A percentile compares a stretch with the other conserved stretches of the same genome.
These are phyloP conservation scores for Helicoverpa assulta DNA, from an alignment of 2,888 invertebrate genomes.

Conservation along the genomic window DNA sequence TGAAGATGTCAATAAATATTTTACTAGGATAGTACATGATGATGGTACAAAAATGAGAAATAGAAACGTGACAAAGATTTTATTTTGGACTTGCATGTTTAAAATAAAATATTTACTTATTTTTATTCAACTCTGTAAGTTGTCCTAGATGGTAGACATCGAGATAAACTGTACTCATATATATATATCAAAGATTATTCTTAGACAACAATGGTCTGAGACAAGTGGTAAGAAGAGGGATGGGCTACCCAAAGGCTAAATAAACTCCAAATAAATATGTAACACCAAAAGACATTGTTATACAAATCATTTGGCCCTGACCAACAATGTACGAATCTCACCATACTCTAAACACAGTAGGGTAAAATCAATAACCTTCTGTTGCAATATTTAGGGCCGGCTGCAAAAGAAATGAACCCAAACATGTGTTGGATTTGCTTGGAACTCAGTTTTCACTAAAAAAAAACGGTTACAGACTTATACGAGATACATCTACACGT, in stretches of 20 bases:
- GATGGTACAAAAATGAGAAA: no score
- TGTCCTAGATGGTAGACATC: neutral
- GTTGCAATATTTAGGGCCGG: constrained; percentile 2
- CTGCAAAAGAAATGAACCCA: neutral
- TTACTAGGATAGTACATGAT: no score
- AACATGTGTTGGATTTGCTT: neutral
- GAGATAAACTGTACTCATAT: neutral
- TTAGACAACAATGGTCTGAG: neutral
- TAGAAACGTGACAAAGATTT: no score
- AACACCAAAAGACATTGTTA: neutral
- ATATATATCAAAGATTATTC: neutral
- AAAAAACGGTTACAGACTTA: neutral
- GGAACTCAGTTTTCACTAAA: neutral
- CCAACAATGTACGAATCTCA: neutral
- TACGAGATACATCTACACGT: no score
- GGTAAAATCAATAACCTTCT: neutral
- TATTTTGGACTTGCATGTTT: no score
- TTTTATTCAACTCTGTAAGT: no score
- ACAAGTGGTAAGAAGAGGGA: neutral
- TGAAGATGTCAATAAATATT: no score
- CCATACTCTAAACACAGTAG: neutral
- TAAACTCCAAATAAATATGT: neutral
- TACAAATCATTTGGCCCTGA: neutral
- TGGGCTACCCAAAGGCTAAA: neutral
- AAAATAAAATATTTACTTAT: no score